Base-by-base conservation (phyloP, 2,797 vertebrate species). In the Acanthis flammea region DNA sequence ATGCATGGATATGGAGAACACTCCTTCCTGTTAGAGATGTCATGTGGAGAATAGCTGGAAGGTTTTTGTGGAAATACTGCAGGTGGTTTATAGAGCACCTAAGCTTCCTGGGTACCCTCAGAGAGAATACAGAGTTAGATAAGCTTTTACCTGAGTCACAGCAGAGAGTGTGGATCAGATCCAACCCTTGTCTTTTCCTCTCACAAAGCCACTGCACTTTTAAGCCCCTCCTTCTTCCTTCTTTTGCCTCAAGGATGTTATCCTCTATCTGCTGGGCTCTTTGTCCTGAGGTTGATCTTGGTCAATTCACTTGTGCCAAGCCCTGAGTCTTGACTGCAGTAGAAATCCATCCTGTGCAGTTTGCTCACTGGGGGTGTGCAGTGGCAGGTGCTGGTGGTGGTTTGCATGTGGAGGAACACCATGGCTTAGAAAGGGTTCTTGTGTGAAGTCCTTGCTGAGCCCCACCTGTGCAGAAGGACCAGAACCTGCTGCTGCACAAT, bases 401-500 rank as follows among this genome's bases (percentile, higher is more conserved):
- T 60, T 74, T 84, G n/a, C 30, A 2, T 3, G 23, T 25, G 47
- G 45, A 6, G 7, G 28, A 33, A 10, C 16, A 11, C 3, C 0
- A 0, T 28, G 41, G 14, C 19, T 83, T 37, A 5, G 41, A 24
- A 66, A 58, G 11, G 16, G 10, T 28, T 50, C 12, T 63, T 60
- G 4, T 12, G 9, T 37, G 18, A 68, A 67, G 57, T 24, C 42
- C 37, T 83, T 42, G 47, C 62, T 28, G 35, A 72, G 16, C 30
- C 22, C 22, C 57, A 2, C 58, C 39, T 10, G 27, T 42, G 30
- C 54, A 35, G 70, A 23, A 55, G 50, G 39, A 35, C 8, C 35
- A 31, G 30, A 39, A 15, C 11, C 9, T 41, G 21, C 33, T 53
- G 0, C 33, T 55, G 6, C 2, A 1, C n/a, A 14, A 3, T 2